Evolutionary conservation across 2,888 invertebrate genomes (phyloP).

Genomic region (Scaptomyza reducta): DNA sequence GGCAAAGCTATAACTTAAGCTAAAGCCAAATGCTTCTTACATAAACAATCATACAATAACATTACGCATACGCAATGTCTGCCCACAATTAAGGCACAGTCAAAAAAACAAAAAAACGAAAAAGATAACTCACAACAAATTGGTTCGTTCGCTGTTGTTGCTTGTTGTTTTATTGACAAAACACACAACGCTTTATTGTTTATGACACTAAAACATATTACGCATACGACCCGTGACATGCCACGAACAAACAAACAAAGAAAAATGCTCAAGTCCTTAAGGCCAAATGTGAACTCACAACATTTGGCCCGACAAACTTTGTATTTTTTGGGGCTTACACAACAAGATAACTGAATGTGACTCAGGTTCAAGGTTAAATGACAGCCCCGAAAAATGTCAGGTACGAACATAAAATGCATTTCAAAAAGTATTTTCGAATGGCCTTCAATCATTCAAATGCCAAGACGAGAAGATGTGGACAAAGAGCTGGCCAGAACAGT

Average conservation of each 20-base stretch:
- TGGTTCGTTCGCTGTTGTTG: conserved; percentile 2
- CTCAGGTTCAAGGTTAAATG: conserved; percentile 11
- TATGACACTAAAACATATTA: conserved; percentile 27
- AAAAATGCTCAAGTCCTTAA: conserved; percentile 6
- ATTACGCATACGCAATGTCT: conserved; percentile 6
- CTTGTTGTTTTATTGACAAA: conserved; percentile 43
- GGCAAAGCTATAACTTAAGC: not conserved
- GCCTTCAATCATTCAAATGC: conserved; percentile 20
- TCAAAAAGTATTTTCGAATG: conserved; percentile 5
- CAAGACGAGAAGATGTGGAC: not conserved
- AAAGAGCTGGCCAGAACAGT: conserved; percentile 9
- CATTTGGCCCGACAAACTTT: conserved; percentile 3
- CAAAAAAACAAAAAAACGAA: conserved; percentile 5
- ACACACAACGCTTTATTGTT: conserved; percentile 21
- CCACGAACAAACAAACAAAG: not conserved
- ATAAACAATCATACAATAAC: not conserved
- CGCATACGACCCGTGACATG: conserved; percentile 32
- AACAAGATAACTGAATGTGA: not conserved
- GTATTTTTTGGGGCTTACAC: no score
- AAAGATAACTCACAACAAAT: conserved; percentile 19
- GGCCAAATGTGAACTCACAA: conserved; percentile 17
- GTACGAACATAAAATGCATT: conserved; percentile 12
- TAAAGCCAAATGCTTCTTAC: not conserved
- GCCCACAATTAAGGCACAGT: not conserved
- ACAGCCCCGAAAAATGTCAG: not conserved